Evolutionary conservation across 64 coral and sea anemone genomes (phyloP).

Genomic region (Stichodactyla helianthus): DNA sequence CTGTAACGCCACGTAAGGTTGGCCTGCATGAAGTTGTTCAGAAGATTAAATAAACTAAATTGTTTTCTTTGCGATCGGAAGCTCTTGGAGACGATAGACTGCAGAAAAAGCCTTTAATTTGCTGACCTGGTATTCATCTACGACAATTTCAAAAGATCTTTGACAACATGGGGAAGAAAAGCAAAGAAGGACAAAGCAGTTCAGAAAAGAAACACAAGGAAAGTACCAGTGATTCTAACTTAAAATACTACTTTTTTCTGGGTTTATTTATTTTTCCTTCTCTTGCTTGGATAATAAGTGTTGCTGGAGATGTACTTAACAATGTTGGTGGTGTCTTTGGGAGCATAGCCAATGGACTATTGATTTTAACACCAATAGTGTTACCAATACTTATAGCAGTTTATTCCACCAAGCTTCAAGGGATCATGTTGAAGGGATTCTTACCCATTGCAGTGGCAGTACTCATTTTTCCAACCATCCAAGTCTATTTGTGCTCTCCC

Average conservation of each 20-base stretch:
- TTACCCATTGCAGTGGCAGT: conserved; percentile 49
- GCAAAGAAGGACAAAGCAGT: not conserved
- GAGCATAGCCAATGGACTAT: conserved; percentile 17
- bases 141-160: not conserved
- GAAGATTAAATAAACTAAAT: not conserved
- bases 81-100: not conserved
- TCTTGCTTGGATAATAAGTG: conserved; percentile 58
- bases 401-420: conserved; percentile 40
- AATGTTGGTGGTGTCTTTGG: conserved; percentile 74
- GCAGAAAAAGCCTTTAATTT: not conserved
- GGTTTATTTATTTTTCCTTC: conserved; percentile 68
- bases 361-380: conserved; percentile 23
- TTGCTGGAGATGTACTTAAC: conserved; percentile 52
- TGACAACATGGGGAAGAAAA: conserved; percentile 1
- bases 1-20: conserved; percentile 48
- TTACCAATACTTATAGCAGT: conserved; percentile 45
- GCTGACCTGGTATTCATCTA: not conserved
- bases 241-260: conserved; percentile 77
- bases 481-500: conserved; percentile 95
- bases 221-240: not conserved
- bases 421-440: conserved; percentile 44
- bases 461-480: conserved; percentile 75
- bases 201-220: not conserved
- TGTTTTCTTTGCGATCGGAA: not conserved
- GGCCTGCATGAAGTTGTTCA: too few species aligned